Percentiles rank a stretch among this genome's conserved stretches.
Evolutionary conservation across 2,888 invertebrate genomes (phyloP).

Genomic region (Pandemis corylana): DNA sequence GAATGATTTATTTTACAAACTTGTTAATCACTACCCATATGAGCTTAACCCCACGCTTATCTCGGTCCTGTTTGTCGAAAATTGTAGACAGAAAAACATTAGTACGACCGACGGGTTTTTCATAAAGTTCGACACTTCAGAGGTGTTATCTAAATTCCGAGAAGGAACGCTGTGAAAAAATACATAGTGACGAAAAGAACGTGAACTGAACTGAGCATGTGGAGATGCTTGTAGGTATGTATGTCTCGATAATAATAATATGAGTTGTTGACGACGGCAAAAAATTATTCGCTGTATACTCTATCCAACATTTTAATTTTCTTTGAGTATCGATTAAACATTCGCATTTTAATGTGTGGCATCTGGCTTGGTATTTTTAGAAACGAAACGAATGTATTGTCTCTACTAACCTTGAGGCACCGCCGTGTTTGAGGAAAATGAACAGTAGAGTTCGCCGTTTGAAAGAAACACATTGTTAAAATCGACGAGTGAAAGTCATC

Average conservation of each 20-base stretch:
- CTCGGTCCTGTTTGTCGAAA: conserved; percentile 54
- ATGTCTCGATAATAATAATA: neutral
- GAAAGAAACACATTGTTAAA: conserved; percentile 35
- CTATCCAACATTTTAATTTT: conserved; percentile 2
- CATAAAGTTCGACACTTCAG: conserved; percentile 60
- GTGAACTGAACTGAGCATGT: conserved; percentile 49
- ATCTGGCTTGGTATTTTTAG: conserved; percentile 22
- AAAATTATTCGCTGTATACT: neutral
- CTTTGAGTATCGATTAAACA: conserved; percentile 3
- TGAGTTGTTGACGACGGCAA: neutral
- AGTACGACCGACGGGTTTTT: conserved; percentile 58
- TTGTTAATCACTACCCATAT: conserved; percentile 49
- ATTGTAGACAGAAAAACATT: conserved; percentile 50
- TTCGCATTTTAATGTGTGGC: conserved; percentile 7
- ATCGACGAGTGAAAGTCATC: conserved; percentile 43
- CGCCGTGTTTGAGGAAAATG: conserved; percentile 31
- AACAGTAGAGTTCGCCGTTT: conserved; percentile 26
- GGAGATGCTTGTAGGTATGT: neutral
- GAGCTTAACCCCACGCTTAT: conserved; percentile 54
- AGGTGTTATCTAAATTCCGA: conserved; percentile 64
- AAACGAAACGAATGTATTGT: conserved; percentile 38
- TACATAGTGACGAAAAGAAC: conserved; percentile 56
- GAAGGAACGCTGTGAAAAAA: conserved; percentile 62
- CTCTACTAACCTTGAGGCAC: conserved; percentile 18
- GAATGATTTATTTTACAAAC: conserved; percentile 52